Conservation (phyloP, 2,888 invertebrate species). For the Idaea dimidiata region DNA sequence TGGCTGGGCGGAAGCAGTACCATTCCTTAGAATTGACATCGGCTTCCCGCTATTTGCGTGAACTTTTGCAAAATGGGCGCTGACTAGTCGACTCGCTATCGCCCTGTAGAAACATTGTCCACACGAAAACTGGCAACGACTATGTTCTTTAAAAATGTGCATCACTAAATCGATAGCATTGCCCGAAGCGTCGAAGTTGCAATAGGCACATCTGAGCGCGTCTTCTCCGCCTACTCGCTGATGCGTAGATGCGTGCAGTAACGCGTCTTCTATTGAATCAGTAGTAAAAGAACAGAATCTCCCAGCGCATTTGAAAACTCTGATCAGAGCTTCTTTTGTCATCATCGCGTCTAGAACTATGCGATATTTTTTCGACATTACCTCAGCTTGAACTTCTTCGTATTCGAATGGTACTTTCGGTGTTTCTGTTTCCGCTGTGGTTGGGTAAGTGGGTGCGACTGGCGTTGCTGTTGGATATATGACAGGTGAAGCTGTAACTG, state of each 20-base stretch:
- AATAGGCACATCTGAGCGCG: slow-evolving; percentile 81
- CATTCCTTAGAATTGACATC: slow-evolving; percentile 39
- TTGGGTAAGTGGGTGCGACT: slow-evolving; percentile 35
- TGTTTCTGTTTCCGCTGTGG: slow-evolving; percentile 21
- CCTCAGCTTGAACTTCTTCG: slow-evolving; percentile 57
- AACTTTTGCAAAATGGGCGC: slow-evolving; percentile 75
- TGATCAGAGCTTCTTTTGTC: slow-evolving; percentile 63
- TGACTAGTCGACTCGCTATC: slow-evolving; percentile 79
- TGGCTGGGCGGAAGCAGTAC: slow-evolving; percentile 29
- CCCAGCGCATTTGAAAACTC: slow-evolving; percentile 70
- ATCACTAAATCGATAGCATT: slow-evolving; percentile 66
- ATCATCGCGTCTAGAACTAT: slow-evolving; percentile 73
- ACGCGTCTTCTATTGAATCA: slow-evolving; percentile 55
- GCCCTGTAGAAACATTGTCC: slow-evolving; percentile 85
- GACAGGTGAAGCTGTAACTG: slow-evolving; percentile 31
- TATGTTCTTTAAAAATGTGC: slow-evolving; percentile 83
- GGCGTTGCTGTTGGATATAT: slow-evolving; percentile 26
- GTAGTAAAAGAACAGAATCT: slow-evolving; percentile 65
- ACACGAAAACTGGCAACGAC: slow-evolving; percentile 83
- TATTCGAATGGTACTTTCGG: slow-evolving; percentile 41
- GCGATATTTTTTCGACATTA: slow-evolving; percentile 61
- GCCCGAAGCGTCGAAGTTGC: slow-evolving; percentile 62
- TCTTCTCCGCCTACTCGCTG: slow-evolving; percentile 57
- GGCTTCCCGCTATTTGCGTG: slow-evolving; percentile 41
- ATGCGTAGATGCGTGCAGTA: slow-evolving; percentile 64